phyloP scores from a whole-genome alignment of 35 echinoderm and acorn worm species.

The Eucidaris tribuloides region DNA sequence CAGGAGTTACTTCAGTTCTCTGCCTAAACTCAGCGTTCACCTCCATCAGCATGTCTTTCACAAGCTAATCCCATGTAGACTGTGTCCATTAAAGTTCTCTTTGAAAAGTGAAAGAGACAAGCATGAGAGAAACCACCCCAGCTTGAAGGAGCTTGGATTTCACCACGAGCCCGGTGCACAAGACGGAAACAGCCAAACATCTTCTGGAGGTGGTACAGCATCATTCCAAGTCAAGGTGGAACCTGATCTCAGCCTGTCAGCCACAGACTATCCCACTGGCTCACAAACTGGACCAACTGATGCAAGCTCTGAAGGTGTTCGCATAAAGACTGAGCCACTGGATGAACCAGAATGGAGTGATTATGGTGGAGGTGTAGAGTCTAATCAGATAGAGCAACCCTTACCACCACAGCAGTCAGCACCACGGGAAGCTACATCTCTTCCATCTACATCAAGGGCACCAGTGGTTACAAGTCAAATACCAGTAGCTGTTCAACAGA shows the following conservation, averaged over 20 bases:
- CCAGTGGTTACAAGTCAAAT: neutral
- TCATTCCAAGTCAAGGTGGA: neutral
- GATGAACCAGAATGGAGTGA: conserved; percentile 8
- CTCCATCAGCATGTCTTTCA: conserved; percentile 4
- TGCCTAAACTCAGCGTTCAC: neutral
- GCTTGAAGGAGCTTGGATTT: neutral
- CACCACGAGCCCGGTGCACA: neutral
- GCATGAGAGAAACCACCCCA: conserved; percentile 9
- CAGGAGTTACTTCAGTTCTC: neutral
- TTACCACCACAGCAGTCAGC: too few relatives aligned
- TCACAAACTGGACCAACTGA: neutral
- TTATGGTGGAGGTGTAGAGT: neutral
- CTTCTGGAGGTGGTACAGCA: too few relatives aligned
- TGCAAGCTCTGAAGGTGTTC: neutral
- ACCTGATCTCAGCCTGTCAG: neutral
- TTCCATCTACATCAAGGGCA: neutral
- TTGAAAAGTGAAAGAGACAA: neutral
- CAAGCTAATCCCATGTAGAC: neutral
- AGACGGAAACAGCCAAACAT: neutral
- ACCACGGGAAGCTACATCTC: neutral
- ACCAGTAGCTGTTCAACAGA: neutral
- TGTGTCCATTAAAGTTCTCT: conserved; percentile 9
- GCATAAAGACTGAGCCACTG: conserved; percentile 2
- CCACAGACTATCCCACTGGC: neutral
- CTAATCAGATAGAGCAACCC: neutral